Percentiles rank a stretch among this genome's conserved stretches.
Evolutionary conservation across 2,888 invertebrate species (phyloP).

Genomic region (Bombylius discolor): DNA sequence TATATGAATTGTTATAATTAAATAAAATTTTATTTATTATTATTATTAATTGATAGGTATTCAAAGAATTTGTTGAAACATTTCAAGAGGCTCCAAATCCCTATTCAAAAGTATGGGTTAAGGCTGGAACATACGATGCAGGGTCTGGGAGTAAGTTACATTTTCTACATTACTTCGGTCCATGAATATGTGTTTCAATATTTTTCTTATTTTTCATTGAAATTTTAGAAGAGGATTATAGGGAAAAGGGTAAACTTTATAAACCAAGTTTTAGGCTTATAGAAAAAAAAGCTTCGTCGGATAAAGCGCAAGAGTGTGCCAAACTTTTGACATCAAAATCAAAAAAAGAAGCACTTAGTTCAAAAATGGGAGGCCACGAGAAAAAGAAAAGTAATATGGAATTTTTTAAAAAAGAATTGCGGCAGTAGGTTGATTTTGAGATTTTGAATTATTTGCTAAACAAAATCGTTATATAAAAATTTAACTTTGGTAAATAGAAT

Average conservation of each 20-base stretch:
- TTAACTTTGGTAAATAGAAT: conserved; percentile 47
- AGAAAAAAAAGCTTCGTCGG: conserved; percentile 48
- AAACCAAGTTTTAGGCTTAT: conserved; percentile 74
- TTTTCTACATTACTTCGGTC: not conserved
- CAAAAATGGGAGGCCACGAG: conserved; percentile 61
- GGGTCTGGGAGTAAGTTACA: conserved; percentile 61
- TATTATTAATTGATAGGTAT: conserved; percentile 47
- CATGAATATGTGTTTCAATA: not conserved
- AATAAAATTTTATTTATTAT: not conserved
- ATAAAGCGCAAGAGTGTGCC: conserved; percentile 56
- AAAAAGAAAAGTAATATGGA: conserved; percentile 97
- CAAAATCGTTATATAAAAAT: not conserved
- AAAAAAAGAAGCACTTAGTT: conserved; percentile 45
- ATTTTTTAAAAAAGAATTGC: conserved; percentile 93
- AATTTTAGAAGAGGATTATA: conserved; percentile 66
- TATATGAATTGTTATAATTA: not conserved
- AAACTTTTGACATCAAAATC: conserved; percentile 46
- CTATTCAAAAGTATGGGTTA: conserved; percentile 89
- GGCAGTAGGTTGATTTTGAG: conserved; percentile 53
- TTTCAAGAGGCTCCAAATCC: conserved; percentile 78
- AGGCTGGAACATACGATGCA: conserved; percentile 94
- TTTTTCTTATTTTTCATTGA: not conserved
- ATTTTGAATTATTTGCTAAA: not conserved
- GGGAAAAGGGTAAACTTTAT: conserved; percentile 82
- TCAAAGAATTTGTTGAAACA: conserved; percentile 94